These are phyloP conservation scores for Meloidogyne exigua DNA, from an alignment of 1,140 invertebrate genomes.

Conservation along the genomic window DNA sequence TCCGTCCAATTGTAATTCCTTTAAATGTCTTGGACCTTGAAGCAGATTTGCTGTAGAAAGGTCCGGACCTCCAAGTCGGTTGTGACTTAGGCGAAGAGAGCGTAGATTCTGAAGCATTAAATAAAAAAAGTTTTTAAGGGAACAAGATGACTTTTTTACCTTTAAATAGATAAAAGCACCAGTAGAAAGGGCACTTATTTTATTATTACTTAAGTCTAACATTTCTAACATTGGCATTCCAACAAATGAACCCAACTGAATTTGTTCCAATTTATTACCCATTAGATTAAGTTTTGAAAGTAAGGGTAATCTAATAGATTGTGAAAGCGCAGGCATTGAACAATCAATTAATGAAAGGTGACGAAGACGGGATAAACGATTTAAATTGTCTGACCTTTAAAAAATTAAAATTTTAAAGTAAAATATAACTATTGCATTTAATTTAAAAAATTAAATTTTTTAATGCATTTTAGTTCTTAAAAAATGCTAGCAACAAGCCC, in stretches of 20 bases:
- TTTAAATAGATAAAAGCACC: slow-evolving; percentile 58
- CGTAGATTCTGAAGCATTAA: not conserved
- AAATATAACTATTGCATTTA: too few species aligned
- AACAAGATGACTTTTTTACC: not conserved
- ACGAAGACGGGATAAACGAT: slow-evolving; percentile 47
- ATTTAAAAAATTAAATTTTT: not conserved
- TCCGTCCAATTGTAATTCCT: slow-evolving; percentile 50
- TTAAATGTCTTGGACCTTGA: slow-evolving; percentile 43
- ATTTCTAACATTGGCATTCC: slow-evolving; percentile 46
- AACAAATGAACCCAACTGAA: slow-evolving; percentile 51
- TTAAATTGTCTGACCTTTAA: slow-evolving; percentile 50
- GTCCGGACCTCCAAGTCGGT: slow-evolving; percentile 46
- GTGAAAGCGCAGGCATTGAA: slow-evolving; percentile 50
- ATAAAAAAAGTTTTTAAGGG: not conserved
- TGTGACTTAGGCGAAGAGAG: slow-evolving; percentile 47
- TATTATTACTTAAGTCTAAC: slow-evolving; percentile 52
- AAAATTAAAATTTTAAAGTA: too few species aligned
- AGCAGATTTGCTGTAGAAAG: slow-evolving; percentile 44
- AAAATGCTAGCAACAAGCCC: too few species aligned
- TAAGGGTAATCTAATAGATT: slow-evolving; percentile 44
- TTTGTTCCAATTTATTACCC: slow-evolving; percentile 47
- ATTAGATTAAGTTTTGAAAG: slow-evolving; percentile 47
- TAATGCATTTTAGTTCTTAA: too few species aligned
- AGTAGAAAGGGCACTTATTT: slow-evolving; percentile 47
- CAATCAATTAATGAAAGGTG: slow-evolving; percentile 49